Evolutionary conservation across 2,113 vertebrate species (phyloP), one percentile per base, ranked within the genome.

Genomic region (Elaphurus davidianus): DNA sequence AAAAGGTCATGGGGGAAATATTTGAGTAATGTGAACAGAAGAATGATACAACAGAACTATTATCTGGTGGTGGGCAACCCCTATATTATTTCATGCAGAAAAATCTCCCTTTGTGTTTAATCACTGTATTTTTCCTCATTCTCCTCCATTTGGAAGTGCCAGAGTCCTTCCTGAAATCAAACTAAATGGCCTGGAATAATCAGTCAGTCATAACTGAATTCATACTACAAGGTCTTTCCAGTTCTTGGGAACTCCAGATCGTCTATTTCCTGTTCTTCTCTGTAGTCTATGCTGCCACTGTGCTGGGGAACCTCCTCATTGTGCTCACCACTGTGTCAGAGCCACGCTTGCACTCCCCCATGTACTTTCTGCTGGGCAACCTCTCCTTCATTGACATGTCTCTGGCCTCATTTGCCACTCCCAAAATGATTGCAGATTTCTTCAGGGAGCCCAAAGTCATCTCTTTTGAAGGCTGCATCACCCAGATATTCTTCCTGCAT

Each of bases 301-400:
- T 97, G 4, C 55, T 97, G 54, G 88, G 95, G n/a, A 98, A 95
- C 57, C 40, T 95, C 30, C 62, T 95, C 36, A 94, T 92, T 45
- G 4, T 96, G 8, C 60, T 95, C 67, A 98, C 96, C 30, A 25
- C 97, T 6, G 1, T 82, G 0, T 78, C 82, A 74, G 95, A 97
- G 54, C 57, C 91, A 12, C 17, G 0, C 43, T 62, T 97, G 40
- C 79, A 83, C 27, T 92, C 62, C 2, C 95, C 97, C 33, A 92
- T 96, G 95, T 97, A 95, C 60, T 92, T 97, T 27, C 85, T 97
- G 2, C 60, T 97, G 36, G 88, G 84, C 27, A 95, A 97, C 78
- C 93, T 97, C 47, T 97, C 93, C 71, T 94, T 97, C 84, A 97
- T 27, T 89, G 97, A 96, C 45, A 95, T 92, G 98, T 96, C 78